Conservation (phyloP, 2,113 vertebrate genomes). For the Cercocebus atys region DNA sequence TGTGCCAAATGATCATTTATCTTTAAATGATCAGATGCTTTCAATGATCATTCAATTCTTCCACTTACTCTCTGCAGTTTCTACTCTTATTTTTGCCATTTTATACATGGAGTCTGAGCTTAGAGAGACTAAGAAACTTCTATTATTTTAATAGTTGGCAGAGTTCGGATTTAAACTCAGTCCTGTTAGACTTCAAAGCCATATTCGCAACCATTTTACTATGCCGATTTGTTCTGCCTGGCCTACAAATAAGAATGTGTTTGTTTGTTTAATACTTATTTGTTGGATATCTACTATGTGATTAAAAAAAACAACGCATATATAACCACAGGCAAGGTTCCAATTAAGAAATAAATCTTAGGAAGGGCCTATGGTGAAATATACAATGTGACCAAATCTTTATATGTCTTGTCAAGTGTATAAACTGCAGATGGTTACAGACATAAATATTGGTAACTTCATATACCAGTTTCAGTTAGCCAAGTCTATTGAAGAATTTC, state of each 20-base stretch:
- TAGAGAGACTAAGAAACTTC: background rate
- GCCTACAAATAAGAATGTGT: background rate
- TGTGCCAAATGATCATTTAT: background rate
- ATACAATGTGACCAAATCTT: background rate
- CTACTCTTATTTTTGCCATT: background rate
- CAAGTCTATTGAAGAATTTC: background rate
- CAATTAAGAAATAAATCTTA: background rate
- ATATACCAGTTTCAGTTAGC: background rate
- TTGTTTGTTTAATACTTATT: constrained; percentile 27
- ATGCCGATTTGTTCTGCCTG: background rate
- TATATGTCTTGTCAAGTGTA: background rate
- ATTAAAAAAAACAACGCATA: background rate
- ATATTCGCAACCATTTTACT: background rate
- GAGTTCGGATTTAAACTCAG: background rate
- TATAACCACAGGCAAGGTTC: background rate
- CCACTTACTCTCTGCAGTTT: background rate
- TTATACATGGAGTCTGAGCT: background rate
- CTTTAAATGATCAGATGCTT: background rate
- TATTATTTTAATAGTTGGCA: background rate
- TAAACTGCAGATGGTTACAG: background rate
- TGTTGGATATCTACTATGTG: background rate
- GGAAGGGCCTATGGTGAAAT: background rate
- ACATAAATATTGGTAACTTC: background rate
- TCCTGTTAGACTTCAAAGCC: background rate
- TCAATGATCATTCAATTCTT: background rate